Percentiles rank a stretch among this genome's conserved stretches.
Conservation (phyloP, 2,888 invertebrate species). For the Metellina segmentata region DNA sequence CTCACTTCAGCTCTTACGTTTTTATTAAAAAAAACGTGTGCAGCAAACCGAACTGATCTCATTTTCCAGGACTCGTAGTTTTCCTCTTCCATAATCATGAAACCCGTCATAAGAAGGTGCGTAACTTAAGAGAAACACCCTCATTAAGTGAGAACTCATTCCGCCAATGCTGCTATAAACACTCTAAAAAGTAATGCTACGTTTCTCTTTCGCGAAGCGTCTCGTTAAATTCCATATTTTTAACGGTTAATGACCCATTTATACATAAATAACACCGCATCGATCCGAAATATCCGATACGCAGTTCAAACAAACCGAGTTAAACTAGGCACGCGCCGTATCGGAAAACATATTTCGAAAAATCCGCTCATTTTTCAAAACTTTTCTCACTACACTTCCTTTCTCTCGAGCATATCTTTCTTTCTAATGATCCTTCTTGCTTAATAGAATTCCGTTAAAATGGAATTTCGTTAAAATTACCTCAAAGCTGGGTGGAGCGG, state of each 20-base stretch:
- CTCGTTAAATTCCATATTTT: neutral
- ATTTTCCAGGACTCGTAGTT: no score
- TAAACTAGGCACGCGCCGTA: neutral
- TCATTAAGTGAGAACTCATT: neutral
- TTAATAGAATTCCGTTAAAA: neutral
- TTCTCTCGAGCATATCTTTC: neutral
- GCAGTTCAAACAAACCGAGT: neutral
- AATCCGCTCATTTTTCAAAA: neutral
- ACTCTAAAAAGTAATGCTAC: neutral
- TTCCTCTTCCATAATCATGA: no score
- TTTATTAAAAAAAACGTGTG: no score
- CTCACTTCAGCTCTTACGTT: no score
- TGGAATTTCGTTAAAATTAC: neutral
- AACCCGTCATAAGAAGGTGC: no score
- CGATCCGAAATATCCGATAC: neutral
- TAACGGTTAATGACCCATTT: neutral
- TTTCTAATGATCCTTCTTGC: neutral
- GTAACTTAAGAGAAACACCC: neutral
- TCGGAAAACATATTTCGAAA: neutral
- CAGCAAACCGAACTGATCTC: no score
- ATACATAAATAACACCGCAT: neutral
- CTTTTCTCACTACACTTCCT: neutral
- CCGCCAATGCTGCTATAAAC: neutral
- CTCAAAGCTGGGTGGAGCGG: neutral
- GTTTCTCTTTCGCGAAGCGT: neutral